These are phyloP conservation scores for Lycocorax pyrrhopterus DNA, from an alignment of 2,113 vertebrate species.

Conservation along the genomic window DNA sequence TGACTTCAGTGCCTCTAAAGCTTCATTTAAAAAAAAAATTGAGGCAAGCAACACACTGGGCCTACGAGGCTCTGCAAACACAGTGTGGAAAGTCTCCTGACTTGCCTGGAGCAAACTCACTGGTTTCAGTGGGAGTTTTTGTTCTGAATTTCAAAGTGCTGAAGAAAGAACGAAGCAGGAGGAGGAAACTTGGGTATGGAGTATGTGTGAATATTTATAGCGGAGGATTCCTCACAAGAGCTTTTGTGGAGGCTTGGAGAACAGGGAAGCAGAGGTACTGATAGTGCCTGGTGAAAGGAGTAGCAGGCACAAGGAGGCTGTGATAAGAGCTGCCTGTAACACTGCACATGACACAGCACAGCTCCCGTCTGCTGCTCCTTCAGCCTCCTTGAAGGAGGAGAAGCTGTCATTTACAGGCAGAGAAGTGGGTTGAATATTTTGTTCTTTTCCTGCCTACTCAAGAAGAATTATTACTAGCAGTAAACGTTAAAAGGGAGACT, in stretches of 20 bases:
- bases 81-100: neutral
- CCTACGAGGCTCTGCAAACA: neutral
- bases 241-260: neutral
- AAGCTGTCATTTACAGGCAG: neutral
- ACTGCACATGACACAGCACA: neutral
- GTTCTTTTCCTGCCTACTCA: neutral
- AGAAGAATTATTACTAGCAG: neutral
- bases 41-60: neutral
- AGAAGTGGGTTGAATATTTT: neutral
- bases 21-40: fast-evolving
- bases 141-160: neutral
- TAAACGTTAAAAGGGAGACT: neutral
- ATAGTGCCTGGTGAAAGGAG: neutral
- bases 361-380: neutral
- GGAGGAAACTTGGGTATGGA: neutral
- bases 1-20: neutral
- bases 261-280: neutral
- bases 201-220: neutral
- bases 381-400: neutral
- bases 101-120: neutral
- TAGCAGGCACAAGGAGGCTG: neutral
- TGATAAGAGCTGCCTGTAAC: neutral
- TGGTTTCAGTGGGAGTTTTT: neutral
- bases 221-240: neutral
- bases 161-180: neutral